phyloP scores from a whole-genome alignment of 1,140 invertebrate genomes.

The Epicauta chinensis region DNA sequence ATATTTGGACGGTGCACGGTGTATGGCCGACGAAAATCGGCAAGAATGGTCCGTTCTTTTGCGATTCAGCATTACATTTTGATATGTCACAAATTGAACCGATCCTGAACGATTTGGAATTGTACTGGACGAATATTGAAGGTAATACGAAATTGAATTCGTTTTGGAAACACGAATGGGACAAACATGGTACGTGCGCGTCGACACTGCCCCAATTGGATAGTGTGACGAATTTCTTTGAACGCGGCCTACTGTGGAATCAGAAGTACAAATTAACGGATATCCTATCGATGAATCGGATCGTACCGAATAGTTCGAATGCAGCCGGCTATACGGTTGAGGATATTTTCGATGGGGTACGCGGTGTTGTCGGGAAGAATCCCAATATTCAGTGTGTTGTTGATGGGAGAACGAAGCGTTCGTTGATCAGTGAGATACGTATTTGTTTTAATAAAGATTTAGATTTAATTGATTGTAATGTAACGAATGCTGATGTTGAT shows the following conservation, averaged over 20 bases:
- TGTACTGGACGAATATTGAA: slow-evolving; percentile 70
- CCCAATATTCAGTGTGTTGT: slow-evolving; percentile 57
- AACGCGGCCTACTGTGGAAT: slow-evolving; percentile 56
- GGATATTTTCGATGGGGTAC: slow-evolving; percentile 53
- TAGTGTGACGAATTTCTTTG: slow-evolving; percentile 68
- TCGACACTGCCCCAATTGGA: slow-evolving; percentile 52
- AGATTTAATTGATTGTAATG: slow-evolving; percentile 42
- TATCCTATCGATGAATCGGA: slow-evolving; percentile 50
- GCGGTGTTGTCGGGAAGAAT: slow-evolving; percentile 49
- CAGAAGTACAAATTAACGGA: slow-evolving; percentile 57
- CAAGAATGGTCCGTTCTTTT: slow-evolving; percentile 58
- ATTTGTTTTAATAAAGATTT: slow-evolving; percentile 61
- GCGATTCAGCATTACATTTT: slow-evolving; percentile 61
- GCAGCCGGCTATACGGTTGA: slow-evolving; percentile 49
- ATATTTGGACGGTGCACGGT: slow-evolving; percentile 74
- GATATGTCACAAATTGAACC: slow-evolving; percentile 51
- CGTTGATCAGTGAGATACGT: slow-evolving; percentile 57
- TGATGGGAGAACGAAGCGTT: slow-evolving; percentile 49
- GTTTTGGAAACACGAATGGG: slow-evolving; percentile 80
- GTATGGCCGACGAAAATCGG: slow-evolving; percentile 71
- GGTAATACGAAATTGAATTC: slow-evolving; percentile 49
- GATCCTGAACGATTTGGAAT: slow-evolving; percentile 54
- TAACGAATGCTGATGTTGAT: background rate
- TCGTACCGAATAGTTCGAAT: slow-evolving; percentile 56
- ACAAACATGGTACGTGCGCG: slow-evolving; percentile 79